Evolutionary conservation across 2,113 vertebrate genomes (phyloP).

Genomic region (Shinisaurus crocodilurus): DNA sequence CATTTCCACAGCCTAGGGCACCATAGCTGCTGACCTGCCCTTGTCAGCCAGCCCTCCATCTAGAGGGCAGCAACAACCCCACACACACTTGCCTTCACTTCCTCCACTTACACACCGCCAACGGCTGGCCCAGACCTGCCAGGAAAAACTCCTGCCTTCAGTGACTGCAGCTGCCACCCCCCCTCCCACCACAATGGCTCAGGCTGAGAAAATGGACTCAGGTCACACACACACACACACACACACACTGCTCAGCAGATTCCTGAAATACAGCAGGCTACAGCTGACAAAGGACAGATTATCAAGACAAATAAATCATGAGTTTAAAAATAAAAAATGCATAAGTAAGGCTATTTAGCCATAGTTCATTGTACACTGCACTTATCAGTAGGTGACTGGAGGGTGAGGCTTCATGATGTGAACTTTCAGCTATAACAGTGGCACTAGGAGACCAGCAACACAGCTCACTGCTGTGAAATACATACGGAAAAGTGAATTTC

Average conservation of each 20-base stretch:
- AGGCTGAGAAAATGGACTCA: no score
- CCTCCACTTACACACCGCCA: no score
- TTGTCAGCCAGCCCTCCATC: no score
- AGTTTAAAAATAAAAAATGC: constrained; percentile 31
- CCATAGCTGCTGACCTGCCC: no score
- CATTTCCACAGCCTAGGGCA: no score
- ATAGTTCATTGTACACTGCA: background rate
- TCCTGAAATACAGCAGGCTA: background rate
- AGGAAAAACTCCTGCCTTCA: no score
- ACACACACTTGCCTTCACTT: no score
- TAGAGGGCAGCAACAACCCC: no score
- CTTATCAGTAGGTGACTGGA: background rate
- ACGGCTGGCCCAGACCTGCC: no score
- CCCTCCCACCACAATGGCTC: no score
- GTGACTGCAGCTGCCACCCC: no score
- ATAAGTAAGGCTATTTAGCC: constrained; percentile 14
- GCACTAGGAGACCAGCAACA: constrained; percentile 18
- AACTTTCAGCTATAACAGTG: constrained; percentile 3
- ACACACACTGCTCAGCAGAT: background rate
- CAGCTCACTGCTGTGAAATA: constrained; percentile 19
- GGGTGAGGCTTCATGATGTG: constrained; percentile 23
- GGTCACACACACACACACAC: no score
- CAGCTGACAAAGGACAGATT: background rate
- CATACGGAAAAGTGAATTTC: background rate
- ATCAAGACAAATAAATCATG: constrained; percentile 5